Evolutionary conservation across 2,888 invertebrate genomes (phyloP), one percentile per base, ranked within the genome.

Genomic region (Proisotoma minuta): DNA sequence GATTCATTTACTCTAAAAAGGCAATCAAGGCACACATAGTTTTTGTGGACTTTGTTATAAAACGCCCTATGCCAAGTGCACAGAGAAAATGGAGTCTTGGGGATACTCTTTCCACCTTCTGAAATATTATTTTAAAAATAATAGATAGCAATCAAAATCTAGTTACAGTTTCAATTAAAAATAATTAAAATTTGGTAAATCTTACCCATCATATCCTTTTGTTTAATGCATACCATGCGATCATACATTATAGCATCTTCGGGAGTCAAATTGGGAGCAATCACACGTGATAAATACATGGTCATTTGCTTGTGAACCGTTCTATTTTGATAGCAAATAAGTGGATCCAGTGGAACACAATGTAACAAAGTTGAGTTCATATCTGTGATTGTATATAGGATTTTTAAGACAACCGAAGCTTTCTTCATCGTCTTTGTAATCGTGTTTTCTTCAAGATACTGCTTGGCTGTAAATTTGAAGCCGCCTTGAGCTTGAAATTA

Each of bases 51-150:
- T 20, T 22, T 22, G 29, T 52, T 20, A 34, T 43, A 34, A 20
- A 22, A 54, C 20, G 20, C 15, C n/a, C 53, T 2, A 20, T 54
- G 53, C 53, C 53, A 54, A 24, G 18, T 39, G 20, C 53, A 52
- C n/a, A 20, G 47, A 18, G 47, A 47, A 20, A 15, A 34, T 34
- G 8, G 34, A 10, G 8, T 15, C 34, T 8, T 18, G 4, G 20
- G 43, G 18, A 4, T n/a, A 5, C 43, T 5, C 43, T 43, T 43
- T n/a, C 20, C 43, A 5, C 43, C 43, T 43, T n/a, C 8, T 34
- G 43, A 12, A 43, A 43, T 4, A 43, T 20, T 18, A 43, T 18
- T 15, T 5, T 12, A 43, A 34, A 15, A 8, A 43, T 5, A 43
- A 43, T n/a, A n/a, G 15, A 15, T 18, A 18, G 15, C 34, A 34